These are phyloP conservation scores for Rotaria macrura DNA, from an alignment of 2,888 invertebrate genomes.

Conservation along the genomic window DNA sequence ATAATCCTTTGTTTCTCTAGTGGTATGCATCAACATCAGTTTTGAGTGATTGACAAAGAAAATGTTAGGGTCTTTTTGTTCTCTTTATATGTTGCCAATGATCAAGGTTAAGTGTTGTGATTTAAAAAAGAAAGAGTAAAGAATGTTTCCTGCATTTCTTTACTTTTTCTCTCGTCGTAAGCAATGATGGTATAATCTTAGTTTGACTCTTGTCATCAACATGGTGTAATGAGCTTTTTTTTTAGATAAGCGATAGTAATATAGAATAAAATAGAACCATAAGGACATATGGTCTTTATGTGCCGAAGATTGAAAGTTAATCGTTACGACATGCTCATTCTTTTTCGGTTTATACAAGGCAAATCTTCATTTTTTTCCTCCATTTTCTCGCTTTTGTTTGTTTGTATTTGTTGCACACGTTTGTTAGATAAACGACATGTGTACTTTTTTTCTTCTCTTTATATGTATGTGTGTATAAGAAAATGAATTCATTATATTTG, in stretches of 20 bases:
- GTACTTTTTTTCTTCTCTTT: background rate
- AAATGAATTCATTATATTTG: background rate
- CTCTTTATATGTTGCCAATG: background rate
- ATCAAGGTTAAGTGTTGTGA: background rate
- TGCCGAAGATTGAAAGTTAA: background rate
- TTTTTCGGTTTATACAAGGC: background rate
- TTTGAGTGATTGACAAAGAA: background rate
- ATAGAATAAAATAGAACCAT: background rate
- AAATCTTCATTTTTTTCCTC: background rate
- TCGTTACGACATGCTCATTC: slow-evolving; percentile 2
- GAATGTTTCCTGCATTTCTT: background rate
- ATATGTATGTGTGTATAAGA: background rate
- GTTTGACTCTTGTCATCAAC: background rate
- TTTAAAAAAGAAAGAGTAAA: background rate
- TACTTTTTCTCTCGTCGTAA: background rate
- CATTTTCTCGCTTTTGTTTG: background rate
- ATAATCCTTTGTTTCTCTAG: background rate
- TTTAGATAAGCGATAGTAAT: background rate
- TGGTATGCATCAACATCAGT: background rate
- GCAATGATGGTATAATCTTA: background rate
- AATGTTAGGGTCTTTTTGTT: background rate
- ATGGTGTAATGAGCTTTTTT: background rate
- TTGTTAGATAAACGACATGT: background rate
- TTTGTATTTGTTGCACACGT: background rate
- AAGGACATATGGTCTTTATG: background rate